Conservation (phyloP, 2,888 invertebrate species). For the Oasisia sp. region DNA sequence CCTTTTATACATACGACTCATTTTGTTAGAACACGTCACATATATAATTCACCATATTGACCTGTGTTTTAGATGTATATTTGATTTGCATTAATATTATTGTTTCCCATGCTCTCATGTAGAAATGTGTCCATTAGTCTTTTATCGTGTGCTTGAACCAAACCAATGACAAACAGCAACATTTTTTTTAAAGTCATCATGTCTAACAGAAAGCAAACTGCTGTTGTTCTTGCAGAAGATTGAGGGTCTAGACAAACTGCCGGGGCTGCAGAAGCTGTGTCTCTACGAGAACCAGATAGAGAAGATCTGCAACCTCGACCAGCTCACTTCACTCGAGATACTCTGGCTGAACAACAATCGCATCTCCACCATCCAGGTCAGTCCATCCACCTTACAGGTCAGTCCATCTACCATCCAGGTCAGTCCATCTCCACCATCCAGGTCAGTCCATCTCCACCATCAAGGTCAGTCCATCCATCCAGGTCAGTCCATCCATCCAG, state of each 20-base stretch:
- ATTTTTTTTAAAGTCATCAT: too few species aligned
- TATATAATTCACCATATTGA: not conserved
- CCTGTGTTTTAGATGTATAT: not conserved
- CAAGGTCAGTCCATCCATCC: not conserved
- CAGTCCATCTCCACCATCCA: not conserved
- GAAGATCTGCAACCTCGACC: slow-evolving; percentile 59
- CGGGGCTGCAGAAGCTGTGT: slow-evolving; percentile 55
- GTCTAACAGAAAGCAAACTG: not conserved
- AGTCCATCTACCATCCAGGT: not conserved
- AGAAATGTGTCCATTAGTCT: not conserved
- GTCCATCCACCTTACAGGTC: not conserved
- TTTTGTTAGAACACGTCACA: too few species aligned
- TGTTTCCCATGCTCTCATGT: not conserved
- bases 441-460: not conserved
- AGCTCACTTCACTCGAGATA: slow-evolving; percentile 53
- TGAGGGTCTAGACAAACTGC: slow-evolving; percentile 54
- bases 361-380: slow-evolving; percentile 60
- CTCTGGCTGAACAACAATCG: slow-evolving; percentile 62
- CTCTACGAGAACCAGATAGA: slow-evolving; percentile 61
- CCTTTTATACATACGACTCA: too few species aligned
- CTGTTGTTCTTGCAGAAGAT: slow-evolving; percentile 53
- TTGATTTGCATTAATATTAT: not conserved
- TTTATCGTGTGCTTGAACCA: not conserved
- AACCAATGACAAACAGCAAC: too few species aligned
- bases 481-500: not conserved